A percentile compares a stretch with the other conserved stretches of the same genome.
Conservation (phyloP, 2,888 invertebrate species). For the Drosophila mettleri region DNA sequence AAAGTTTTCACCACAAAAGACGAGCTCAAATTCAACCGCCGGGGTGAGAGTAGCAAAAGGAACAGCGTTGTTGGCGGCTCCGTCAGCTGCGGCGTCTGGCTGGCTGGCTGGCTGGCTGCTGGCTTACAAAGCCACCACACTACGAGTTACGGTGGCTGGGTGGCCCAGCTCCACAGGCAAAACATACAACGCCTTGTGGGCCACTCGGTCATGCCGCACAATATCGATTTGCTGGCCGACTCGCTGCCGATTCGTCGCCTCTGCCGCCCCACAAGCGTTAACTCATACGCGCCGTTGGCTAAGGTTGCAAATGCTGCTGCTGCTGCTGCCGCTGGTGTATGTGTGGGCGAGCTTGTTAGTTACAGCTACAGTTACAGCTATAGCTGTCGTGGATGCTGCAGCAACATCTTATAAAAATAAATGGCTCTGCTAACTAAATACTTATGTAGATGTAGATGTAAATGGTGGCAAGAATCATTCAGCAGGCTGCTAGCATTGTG, state of each 20-base stretch:
- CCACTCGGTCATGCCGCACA: slow-evolving; percentile 80
- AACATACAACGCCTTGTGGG: slow-evolving; percentile 69
- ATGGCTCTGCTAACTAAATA: slow-evolving; percentile 65
- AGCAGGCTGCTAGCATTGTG: slow-evolving; percentile 13
- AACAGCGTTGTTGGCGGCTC: slow-evolving; percentile 24
- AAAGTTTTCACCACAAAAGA: slow-evolving; percentile 74
- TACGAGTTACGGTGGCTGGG: slow-evolving; percentile 3
- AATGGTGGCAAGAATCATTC: slow-evolving; percentile 13
- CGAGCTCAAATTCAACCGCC: slow-evolving; percentile 50
- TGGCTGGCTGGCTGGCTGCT: slow-evolving; percentile 43
- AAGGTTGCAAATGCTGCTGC: slow-evolving; percentile 54
- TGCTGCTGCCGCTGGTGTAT: slow-evolving; percentile 4
- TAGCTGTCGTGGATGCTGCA: slow-evolving; percentile 62
- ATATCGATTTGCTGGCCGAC: slow-evolving; percentile 69
- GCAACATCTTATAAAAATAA: slow-evolving; percentile 71
- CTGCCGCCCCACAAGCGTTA: slow-evolving; percentile 37
- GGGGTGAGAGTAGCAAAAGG: slow-evolving; percentile 45
- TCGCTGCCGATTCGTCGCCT: background rate
- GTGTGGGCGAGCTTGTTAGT: slow-evolving; percentile 51
- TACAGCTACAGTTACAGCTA: slow-evolving; percentile 60
- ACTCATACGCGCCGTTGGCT: slow-evolving; percentile 63
- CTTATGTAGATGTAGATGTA: slow-evolving; percentile 15
- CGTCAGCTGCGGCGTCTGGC: slow-evolving; percentile 64
- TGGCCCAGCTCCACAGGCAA: slow-evolving; percentile 47
- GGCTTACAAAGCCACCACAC: slow-evolving; percentile 56